A percentile compares a stretch with the other conserved stretches of the same genome.
These are phyloP conservation scores for Aethes cnicana DNA, from an alignment of 2,888 invertebrate species.

Conservation along the genomic window DNA sequence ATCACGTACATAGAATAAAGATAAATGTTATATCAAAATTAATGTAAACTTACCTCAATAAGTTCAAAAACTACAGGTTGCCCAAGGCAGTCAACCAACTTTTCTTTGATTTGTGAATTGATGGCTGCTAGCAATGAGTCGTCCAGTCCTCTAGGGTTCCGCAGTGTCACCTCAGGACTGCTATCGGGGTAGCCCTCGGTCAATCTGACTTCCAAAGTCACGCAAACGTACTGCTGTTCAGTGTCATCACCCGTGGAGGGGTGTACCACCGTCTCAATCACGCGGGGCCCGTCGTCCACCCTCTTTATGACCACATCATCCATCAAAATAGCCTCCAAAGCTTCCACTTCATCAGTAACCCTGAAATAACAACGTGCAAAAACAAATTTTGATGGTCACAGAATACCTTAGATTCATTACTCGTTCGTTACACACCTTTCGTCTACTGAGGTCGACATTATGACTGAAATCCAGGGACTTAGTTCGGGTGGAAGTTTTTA, in stretches of 20 bases:
- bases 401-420: conserved; percentile 19
- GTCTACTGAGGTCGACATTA: conserved; percentile 64
- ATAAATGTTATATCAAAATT: no score
- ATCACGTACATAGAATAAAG: no score
- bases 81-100: conserved; percentile 87
- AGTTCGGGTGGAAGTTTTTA: conserved; percentile 39
- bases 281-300: conserved; percentile 82
- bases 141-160: conserved; percentile 92
- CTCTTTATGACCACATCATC: conserved; percentile 86
- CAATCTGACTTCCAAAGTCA: conserved; percentile 88
- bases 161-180: conserved; percentile 87
- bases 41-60: conserved; percentile 90
- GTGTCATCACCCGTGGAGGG: conserved; percentile 92
- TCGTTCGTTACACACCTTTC: conserved; percentile 60
- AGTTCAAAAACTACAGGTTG: conserved; percentile 93
- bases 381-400: conserved; percentile 20
- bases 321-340: conserved; percentile 92
- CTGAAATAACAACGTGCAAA: conserved; percentile 66
- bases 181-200: conserved; percentile 89
- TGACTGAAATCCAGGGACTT: conserved; percentile 51
- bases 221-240: conserved; percentile 91
- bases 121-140: conserved; percentile 85
- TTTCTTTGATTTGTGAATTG: conserved; percentile 84
- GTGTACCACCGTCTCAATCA: conserved; percentile 89
- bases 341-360: conserved; percentile 91